These are phyloP conservation scores for Garrulus glandarius DNA, from an alignment of 2,797 vertebrate species.

Conservation along the genomic window DNA sequence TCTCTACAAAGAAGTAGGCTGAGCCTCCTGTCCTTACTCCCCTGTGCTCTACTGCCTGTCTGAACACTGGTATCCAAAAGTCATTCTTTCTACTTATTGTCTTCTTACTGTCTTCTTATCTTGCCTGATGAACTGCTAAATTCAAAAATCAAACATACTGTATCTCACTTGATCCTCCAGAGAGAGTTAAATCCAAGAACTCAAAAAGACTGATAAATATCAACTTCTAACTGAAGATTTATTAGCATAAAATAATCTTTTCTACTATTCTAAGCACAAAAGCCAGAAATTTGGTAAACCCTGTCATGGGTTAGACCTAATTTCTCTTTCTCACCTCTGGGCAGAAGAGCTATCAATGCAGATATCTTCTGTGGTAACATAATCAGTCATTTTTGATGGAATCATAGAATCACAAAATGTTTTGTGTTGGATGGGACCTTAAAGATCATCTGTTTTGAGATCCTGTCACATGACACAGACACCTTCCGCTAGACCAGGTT, in stretches of 20 bases:
- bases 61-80: background rate
- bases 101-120: background rate
- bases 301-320: background rate
- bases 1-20: background rate
- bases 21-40: background rate
- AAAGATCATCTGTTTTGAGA: background rate
- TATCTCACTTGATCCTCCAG: background rate
- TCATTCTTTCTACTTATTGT: background rate
- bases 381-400: background rate
- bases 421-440: background rate
- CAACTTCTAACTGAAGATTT: background rate
- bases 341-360: background rate
- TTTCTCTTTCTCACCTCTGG: background rate
- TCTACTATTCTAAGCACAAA: background rate
- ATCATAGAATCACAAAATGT: background rate
- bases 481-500: background rate
- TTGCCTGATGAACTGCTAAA: background rate
- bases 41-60: background rate
- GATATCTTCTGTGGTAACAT: background rate
- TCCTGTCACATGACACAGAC: fast-evolving
- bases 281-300: background rate
- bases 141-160: background rate
- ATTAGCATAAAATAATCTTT: background rate
- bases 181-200: background rate
- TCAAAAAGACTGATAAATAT: background rate